Base-by-base conservation (phyloP, 2,797 vertebrate species). In the Acomys russatus region DNA sequence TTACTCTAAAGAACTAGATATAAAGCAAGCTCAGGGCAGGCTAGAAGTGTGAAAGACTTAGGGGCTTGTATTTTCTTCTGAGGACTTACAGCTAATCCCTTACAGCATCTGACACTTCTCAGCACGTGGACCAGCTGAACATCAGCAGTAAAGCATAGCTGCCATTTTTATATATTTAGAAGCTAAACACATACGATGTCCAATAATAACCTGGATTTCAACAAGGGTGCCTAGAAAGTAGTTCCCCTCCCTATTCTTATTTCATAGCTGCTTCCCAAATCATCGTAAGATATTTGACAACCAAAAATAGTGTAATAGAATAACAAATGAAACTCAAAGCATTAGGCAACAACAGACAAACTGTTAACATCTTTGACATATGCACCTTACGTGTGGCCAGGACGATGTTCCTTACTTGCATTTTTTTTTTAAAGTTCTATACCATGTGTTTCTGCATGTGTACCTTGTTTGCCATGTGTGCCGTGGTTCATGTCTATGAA, bases 21-120 rank as follows among this genome's bases (percentile, higher is more conserved):
- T 15, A 86, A 78, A 86, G 22, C 22, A 93, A 94, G 66, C 59
- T 89, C 51, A 25, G 30, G 51, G 93, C 96, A 78, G 28, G 80
- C n/a, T 49, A 74, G 25, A 56, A 92, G 35, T 63, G 51, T 7
- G 44, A 80, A 94, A 92, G 51, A 86, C 73, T 94, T 78, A 94
- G 76, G 76, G 35, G 8, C 2, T 30, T 64, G 23, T 86, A 63
- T 68, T 90, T 92, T 91, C 85, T 73, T 44, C 35, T 22, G 77
- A 5, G 4, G 6, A 35, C 33, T 6, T 6, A 63, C 1, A 33
- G 59, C 18, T 76, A 95, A 87, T 38, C 82, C 70, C 35, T 89
- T 63, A 61, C 4, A 86, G 20, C 66, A 83, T 22, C 73, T 76
- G 8, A 44, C 64, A 86, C 85, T 76, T 90, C 80, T 80, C 20